These are phyloP conservation scores for Illadopsis cleaveri DNA, from an alignment of 2,113 vertebrate genomes.

Conservation along the genomic window DNA sequence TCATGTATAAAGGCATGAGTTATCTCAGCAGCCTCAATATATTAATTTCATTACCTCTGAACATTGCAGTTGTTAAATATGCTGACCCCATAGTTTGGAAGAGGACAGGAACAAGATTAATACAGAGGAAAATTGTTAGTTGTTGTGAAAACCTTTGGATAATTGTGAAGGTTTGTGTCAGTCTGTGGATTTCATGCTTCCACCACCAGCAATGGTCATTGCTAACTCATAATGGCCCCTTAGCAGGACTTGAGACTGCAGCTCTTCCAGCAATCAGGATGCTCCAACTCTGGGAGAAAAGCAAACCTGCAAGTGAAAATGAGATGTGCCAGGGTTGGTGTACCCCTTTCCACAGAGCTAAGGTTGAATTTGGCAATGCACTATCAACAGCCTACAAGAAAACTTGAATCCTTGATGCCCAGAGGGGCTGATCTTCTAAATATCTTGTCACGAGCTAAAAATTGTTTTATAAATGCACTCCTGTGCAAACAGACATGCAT, in stretches of 20 bases:
- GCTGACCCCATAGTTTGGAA: not conserved
- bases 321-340: not conserved
- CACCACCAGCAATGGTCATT: not conserved
- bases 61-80: not conserved
- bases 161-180: not conserved
- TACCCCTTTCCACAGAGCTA: not conserved
- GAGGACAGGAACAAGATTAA: not conserved
- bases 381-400: not conserved
- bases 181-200: not conserved
- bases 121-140: not conserved
- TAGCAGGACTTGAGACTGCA: not conserved
- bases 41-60: not conserved
- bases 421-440: not conserved
- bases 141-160: not conserved
- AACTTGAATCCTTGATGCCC: not conserved
- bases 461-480: not conserved
- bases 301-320: not conserved
- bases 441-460: not conserved
- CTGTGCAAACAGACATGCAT: not conserved
- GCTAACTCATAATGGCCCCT: not conserved
- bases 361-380: fast-evolving
- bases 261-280: not conserved
- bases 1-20: not conserved
- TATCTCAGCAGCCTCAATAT: not conserved
- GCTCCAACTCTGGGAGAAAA: not conserved